Base-by-base conservation (phyloP, 2,888 invertebrate genomes). In the Andrena haemorrhoa region DNA sequence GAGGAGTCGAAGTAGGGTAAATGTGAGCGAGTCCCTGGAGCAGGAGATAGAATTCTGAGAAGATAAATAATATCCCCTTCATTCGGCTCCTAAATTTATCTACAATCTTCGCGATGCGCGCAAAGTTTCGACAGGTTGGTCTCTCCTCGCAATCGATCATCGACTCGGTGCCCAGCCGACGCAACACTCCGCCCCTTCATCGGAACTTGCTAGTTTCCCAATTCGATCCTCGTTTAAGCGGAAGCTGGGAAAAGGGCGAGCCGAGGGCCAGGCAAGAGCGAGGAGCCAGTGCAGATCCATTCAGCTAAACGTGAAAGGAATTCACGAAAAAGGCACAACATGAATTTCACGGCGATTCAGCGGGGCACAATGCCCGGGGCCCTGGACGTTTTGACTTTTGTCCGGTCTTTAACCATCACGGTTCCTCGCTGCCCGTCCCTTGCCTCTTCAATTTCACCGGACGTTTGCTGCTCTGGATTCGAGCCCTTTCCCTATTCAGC, bases 301-400 rank as follows among this genome's bases (percentile, higher is more conserved):
- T 90, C 86, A 90, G 77, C 75, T 71, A 70, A 71, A 79, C 71
- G 88, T 89, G 86, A 91, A 92, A 91, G 88, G 85, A 88, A 85
- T 90, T 88, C 89, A 83, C 51, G 86, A 90, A 91, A 92, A 90
- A 91, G 91, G 92, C 89, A 93, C 92, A 93, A 93, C 93, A 93
- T 84, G 88, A 89, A 93, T 93, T 93, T 93, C 91, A 93, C 91
- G 93, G 90, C 91, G 91, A 92, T 93, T 92, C 92, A 91, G 82
- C 86, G 70, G 69, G 70, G 76, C 79, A 88, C 87, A 91, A 92
- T 92, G 89, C 60, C 41, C 16, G 41, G 26, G 86, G 90, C 90
- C 91, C 91, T 92, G 92, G 89, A 90, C 89, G 84, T 91, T 89
- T 92, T 93, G 93, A 93, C 93, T 93, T 93, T 91, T 92, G 90